phyloP scores from a whole-genome alignment of 1,140 invertebrate species.

The Cylas formicarius region DNA sequence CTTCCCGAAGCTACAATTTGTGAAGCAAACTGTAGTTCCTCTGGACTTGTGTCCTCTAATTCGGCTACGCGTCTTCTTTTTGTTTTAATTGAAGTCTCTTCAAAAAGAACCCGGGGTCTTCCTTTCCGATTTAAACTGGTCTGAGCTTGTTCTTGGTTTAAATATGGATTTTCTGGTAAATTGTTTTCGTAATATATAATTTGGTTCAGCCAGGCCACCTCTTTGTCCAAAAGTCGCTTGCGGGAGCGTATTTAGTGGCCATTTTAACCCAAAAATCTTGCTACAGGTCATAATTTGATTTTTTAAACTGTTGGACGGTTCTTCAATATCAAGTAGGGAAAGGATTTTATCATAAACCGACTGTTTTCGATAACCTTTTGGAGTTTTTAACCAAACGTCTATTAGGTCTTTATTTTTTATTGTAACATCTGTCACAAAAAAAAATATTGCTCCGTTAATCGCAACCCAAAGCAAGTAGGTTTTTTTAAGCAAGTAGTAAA shows the following conservation, averaged over 20 bases:
- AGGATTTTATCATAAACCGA: no score
- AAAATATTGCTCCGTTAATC: conserved; percentile 5
- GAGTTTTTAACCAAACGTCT: background rate
- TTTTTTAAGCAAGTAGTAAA: background rate
- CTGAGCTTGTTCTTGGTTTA: background rate
- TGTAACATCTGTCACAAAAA: background rate
- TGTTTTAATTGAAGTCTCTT: conserved; percentile 1
- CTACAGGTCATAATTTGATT: background rate
- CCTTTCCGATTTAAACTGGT: background rate
- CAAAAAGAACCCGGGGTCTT: conserved; percentile 3
- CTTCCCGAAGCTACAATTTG: background rate
- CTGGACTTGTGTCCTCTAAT: conserved; percentile 1
- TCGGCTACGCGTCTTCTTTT: conserved; percentile 4
- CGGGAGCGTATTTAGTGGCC: background rate
- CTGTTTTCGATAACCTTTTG: no score
- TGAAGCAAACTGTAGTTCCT: conserved; percentile 2
- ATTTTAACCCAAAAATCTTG: conserved; percentile 2
- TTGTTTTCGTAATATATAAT: conserved; percentile 5
- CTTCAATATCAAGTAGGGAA: no score
- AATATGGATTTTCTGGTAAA: background rate
- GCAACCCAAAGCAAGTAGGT: background rate
- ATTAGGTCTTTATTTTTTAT: background rate
- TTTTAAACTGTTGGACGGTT: background rate
- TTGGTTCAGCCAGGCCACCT: conserved; percentile 1
- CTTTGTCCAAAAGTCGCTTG: background rate